Evolutionary conservation across 2,797 vertebrate genomes (phyloP), one percentile per base, ranked within the genome.

Genomic region (Gambusia yucatana): DNA sequence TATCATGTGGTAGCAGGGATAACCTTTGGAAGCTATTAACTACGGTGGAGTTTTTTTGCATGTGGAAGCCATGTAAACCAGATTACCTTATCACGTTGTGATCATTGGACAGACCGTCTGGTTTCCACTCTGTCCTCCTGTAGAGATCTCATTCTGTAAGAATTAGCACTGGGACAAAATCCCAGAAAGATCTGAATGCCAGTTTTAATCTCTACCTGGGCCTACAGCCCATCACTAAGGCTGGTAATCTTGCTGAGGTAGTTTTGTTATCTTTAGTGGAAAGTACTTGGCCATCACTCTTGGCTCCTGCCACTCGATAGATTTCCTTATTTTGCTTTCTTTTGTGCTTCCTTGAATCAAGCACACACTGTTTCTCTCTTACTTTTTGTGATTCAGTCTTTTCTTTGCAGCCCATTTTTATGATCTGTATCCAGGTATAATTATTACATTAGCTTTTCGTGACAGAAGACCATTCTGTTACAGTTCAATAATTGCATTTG

Each of bases 51-150:
- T 13, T 74, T 85, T 76, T 91, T 11, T 77, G 91, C 79, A 87
- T 91, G 92, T 88, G 87, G 82, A 82, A 36, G 70, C 43, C 81
- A 17, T 89, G 92, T 88, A 92, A 94, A 94, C 86, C 88, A 90
- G 89, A 93, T 94, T 92, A 94, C 87, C 85, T 88, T 82, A 91
- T 91, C 86, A 84, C 88, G 91, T 92, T 86, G 87, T 89, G 86
- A 83, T 92, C 87, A 88, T 84, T 89, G 85, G 89, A 88, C 87
- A 88, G 88, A 70, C 86, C 20, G 82, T 55, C 84, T 92, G 88
- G 87, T 89, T 84, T 87, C 81, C 80, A 75, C 82, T 76, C 76
- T 82, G 81, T 88, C 73, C 81, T 87, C 86, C 88, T 79, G 88
- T 81, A 88, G 89, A 82, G 85, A 88, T 86, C 86, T 90, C 90